A percentile compares a stretch with the other conserved stretches of the same genome.
Conservation (phyloP, 2,113 vertebrate species). For the Himantopus leucocephalus region DNA sequence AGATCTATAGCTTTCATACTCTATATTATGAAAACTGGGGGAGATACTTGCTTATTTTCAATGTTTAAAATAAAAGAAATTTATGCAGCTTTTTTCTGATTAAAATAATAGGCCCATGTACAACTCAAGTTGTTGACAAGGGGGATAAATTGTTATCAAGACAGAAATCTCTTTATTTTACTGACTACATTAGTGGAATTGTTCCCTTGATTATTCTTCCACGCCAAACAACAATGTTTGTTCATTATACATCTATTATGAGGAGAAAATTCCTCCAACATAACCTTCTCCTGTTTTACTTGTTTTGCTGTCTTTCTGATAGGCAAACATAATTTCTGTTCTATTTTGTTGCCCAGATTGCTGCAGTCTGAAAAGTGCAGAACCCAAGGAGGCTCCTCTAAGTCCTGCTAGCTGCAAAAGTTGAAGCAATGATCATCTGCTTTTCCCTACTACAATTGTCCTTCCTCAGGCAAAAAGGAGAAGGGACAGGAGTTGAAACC, state of each 20-base stretch:
- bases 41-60: not conserved
- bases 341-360: not conserved
- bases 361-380: not conserved
- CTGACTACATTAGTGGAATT: not conserved
- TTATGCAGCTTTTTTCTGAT: not conserved
- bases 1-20: not conserved
- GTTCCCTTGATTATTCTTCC: constrained; percentile 13
- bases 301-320: not conserved
- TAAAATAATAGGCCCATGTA: not conserved
- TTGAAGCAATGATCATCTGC: not conserved
- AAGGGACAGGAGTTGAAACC: not conserved
- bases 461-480: not conserved
- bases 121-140: not conserved
- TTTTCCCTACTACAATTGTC: not conserved
- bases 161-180: constrained; percentile 1
- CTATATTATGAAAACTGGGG: not conserved
- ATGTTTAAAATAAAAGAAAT: not conserved
- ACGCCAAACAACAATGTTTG: not conserved
- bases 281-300: not conserved
- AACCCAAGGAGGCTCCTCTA: not conserved
- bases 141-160: not conserved
- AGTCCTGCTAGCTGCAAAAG: not conserved
- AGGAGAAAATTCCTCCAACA: not conserved
- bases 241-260: not conserved
- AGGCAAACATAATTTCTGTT: not conserved